Conservation (phyloP, 1,140 invertebrate species). For the Magallana ariakensis region DNA sequence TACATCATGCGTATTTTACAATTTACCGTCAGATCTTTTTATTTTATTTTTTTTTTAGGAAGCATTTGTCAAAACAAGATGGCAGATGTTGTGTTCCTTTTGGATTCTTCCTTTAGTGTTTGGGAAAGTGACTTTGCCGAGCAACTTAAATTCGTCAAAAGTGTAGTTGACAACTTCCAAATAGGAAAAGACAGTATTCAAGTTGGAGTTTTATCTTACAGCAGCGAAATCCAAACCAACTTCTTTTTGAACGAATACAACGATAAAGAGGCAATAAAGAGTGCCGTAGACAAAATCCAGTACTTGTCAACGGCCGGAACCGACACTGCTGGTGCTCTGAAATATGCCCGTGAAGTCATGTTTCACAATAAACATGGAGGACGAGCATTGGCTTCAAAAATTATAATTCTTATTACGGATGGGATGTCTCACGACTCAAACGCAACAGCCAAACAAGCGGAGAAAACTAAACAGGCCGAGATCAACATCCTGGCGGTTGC, state of each 20-base stretch:
- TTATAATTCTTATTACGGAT: slow-evolving; percentile 70
- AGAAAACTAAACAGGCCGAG: slow-evolving; percentile 51
- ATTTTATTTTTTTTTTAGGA: neutral
- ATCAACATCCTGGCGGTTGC: slow-evolving; percentile 68
- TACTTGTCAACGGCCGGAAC: slow-evolving; percentile 54
- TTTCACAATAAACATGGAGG: slow-evolving; percentile 63
- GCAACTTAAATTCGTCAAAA: slow-evolving; percentile 56
- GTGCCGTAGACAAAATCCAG: slow-evolving; percentile 38
- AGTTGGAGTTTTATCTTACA: slow-evolving; percentile 60
- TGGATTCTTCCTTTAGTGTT: slow-evolving; percentile 59
- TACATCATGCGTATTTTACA: too few relatives aligned
- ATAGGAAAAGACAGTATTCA: slow-evolving; percentile 49
- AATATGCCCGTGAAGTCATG: slow-evolving; percentile 61
- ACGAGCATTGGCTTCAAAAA: slow-evolving; percentile 59
- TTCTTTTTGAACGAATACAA: slow-evolving; percentile 46
- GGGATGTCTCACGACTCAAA: slow-evolving; percentile 58
- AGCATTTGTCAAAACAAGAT: neutral
- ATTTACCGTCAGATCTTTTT: too few relatives aligned
- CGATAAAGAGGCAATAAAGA: slow-evolving; percentile 6
- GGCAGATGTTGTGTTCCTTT: slow-evolving; percentile 56
- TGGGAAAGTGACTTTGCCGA: slow-evolving; percentile 51
- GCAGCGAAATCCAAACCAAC: slow-evolving; percentile 51
- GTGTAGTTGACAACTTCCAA: slow-evolving; percentile 50
- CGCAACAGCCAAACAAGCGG: slow-evolving; percentile 57
- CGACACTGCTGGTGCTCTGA: slow-evolving; percentile 61